Evolutionary conservation across 1,140 invertebrate genomes (phyloP), one percentile per base, ranked within the genome.

Genomic region (Leucophenga varia): DNA sequence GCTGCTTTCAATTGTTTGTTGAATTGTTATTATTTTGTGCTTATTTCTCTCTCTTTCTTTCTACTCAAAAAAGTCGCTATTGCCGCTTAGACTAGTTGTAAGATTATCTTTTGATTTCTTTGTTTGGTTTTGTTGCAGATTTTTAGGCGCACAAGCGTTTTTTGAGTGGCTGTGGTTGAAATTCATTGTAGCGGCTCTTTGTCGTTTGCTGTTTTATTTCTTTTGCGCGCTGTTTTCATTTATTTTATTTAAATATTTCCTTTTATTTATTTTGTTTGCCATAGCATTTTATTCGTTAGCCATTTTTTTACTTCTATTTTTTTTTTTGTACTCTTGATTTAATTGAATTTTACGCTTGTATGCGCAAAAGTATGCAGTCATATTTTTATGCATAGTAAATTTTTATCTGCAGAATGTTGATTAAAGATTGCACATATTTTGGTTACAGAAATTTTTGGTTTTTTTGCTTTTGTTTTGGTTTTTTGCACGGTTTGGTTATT

Each of bases 281-380:
- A 40, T 34, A 47, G 40, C 45, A 7, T 14, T 16, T 8, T 22
- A 14, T 22, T 32, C 40, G 43, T 31, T 54, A 17, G 35, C 46
- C 52, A 44, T n/a, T 47, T 47, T 39, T 52, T 22, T 10, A 19
- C 25, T 12, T 19, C 5, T 25, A 6, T 10, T 30, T 32, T 46
- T 49, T 40, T 54, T 38, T 47, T 52, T 45, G n/a, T 30, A 39
- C 41, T 54, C 49, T 51, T 25, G 38, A 30, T 37, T 49, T 50
- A 59, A 59, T 63, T 54, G 52, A 52, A 55, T 63, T 59, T 52
- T 55, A 47, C 54, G 49, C 52, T 57, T 59, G 50, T 37, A 47
- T 61, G 59, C 44, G 17, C 39, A 40, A 47, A 47, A 32, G 36
- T 47, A 47, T 47, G 36, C 44, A 39, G 36, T 10, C 10, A 10